Base-by-base conservation (phyloP, 2,888 invertebrate genomes). In the Serripes groenlandicus region DNA sequence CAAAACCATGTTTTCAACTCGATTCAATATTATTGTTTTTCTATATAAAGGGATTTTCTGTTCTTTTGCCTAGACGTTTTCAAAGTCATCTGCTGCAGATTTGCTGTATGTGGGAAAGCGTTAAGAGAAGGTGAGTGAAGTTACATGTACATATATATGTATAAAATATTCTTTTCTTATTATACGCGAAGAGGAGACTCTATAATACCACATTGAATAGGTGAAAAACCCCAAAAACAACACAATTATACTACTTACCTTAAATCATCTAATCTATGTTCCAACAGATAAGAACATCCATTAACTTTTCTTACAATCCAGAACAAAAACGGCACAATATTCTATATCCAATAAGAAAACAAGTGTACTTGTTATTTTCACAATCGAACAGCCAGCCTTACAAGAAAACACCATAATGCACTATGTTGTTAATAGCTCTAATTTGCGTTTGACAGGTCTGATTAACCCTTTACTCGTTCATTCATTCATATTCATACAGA, bases 371-470 rank as follows among this genome's bases (percentile, higher is more conserved):
- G 26, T 37, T 66, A 23, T 66, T 66, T 28, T 66, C 42, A 3
- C 66, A 66, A 66, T 28, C 37, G 23, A 66, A 66, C 66, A 37
- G 42, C 21, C 42, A 34, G 26, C 66, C 66, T 66, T 26, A 37
- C 66, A 42, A 66, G 66, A 66, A 64, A 66, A 66, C 66, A 66
- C 66, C 42, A 66, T 66, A 66, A 66, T 34, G 66, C 66, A 66
- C 66, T 66, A 66, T 37, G 66, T 42, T 66, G 66, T 66, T 66
- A 35, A 66, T 66, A 42, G 66, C 42, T 66, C 66, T 66, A 66
- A 66, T 66, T 66, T 66, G 42, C 35, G n/a, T 37, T 66, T 66
- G 66, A 66, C 66, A 66, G 66, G 34, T 28, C 62, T n/a, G 35
- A 66, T 66, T 66, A 66, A 28, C 66, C 66, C 66, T 66, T 32